Evolutionary conservation across 2,113 vertebrate species (phyloP), one percentile per base, ranked within the genome.

Genomic region (Xiphophorus maculatus): DNA sequence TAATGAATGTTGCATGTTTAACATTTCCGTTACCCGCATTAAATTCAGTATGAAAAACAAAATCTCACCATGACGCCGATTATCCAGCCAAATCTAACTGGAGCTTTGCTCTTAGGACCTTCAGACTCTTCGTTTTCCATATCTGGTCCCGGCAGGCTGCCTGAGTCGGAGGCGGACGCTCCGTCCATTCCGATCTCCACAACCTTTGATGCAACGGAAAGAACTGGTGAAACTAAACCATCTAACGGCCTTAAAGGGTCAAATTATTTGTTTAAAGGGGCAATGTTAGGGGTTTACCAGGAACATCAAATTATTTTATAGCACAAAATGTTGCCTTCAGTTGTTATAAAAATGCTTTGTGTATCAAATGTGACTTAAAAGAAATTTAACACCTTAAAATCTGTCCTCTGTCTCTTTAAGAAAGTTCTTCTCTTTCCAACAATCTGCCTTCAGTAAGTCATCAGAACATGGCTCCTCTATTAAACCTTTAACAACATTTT

Each of bases 31-130:
- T 22, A 25, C 51, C 22, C 51, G 25, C 22, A 54, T 5, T 51
- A 8, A 51, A 51, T 51, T 51, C 5, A 22, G 32, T 33, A 32
- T 30, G 2, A 63, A 33, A 40, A 1, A 66, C 13, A 40, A 66
- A 66, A 22, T 7, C 81, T 90, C 79, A 94, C 93, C 93, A 93
- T 93, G 42, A 95, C 92, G 13, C 93, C 94, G 0, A 81, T 90
- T 33, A 95, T 62, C 91, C 94, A 95, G 63, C 91, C 93, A 70
- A 95, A 95, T 66, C 87, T 81, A 8, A 91, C 80, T 0, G 90
- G 93, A 7, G 71, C 71, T 74, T 77, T 68, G 13, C 2, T 13
- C 3, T 37, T 0, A 0, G n/a, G 2, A 42, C 3, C 30, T 32
- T 35, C 81, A 25, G 73, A 76, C 35, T 32, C 81, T 29, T 67